Percentiles rank a stretch among this genome's conserved stretches.
Conservation (phyloP, 2,888 invertebrate species). For the Gymnoscelis rufifasciata region DNA sequence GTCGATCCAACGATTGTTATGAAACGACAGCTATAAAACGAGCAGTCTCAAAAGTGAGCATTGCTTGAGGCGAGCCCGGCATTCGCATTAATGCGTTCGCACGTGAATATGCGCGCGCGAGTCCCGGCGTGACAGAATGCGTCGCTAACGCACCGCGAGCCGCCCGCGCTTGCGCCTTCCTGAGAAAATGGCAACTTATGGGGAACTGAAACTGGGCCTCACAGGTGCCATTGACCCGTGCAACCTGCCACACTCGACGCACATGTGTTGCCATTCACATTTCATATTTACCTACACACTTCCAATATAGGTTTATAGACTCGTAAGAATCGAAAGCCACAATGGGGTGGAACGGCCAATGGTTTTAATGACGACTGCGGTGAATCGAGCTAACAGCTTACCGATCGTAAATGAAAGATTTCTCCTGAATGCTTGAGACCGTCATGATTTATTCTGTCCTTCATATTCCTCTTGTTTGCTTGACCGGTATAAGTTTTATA, state of each 20-base stretch:
- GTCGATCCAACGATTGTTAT: conserved; percentile 41
- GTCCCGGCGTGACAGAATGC: conserved; percentile 72
- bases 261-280: conserved; percentile 65
- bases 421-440: conserved; percentile 17
- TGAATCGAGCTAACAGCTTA: conserved; percentile 33
- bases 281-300: conserved; percentile 59
- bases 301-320: conserved; percentile 57
- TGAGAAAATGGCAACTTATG: conserved; percentile 77
- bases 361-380: conserved; percentile 45
- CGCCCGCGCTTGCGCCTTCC: conserved; percentile 47
- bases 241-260: conserved; percentile 58
- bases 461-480: conserved; percentile 5
- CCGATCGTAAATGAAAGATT: conserved; percentile 29
- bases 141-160: conserved; percentile 33
- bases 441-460: conserved; percentile 13
- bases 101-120: conserved; percentile 68
- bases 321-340: conserved; percentile 51
- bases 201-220: conserved; percentile 73
- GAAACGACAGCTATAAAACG: conserved; percentile 50
- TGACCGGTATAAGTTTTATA: conserved; percentile 1
- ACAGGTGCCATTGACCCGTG: conserved; percentile 68
- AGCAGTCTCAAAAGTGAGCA: conserved; percentile 49
- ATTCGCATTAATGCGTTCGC: conserved; percentile 66
- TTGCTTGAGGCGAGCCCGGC: conserved; percentile 51
- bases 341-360: conserved; percentile 41